phyloP scores from a whole-genome alignment of 23 tunicate genomes.

The Ciona savignyi region DNA sequence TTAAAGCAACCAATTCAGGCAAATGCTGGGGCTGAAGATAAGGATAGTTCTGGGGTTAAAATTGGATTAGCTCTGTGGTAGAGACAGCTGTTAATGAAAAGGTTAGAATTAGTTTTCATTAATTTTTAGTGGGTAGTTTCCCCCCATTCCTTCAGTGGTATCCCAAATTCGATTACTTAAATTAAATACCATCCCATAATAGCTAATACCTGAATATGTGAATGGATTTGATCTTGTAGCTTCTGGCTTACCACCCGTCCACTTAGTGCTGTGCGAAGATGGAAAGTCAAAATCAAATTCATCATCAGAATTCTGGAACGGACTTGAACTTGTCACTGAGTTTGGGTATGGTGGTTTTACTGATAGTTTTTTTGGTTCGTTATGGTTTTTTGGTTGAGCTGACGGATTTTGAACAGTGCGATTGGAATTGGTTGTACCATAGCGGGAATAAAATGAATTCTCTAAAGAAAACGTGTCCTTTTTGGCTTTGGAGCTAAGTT shows the following conservation, averaged over 20 bases:
- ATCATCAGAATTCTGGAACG: slow-evolving; percentile 9
- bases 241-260: not conserved
- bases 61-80: too few species aligned
- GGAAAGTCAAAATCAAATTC: slow-evolving; percentile 19
- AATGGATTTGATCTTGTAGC: not conserved
- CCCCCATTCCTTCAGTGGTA: too few species aligned
- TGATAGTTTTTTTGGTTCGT: not conserved
- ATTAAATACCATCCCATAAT: too few species aligned
- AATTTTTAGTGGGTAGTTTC: too few species aligned
- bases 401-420: not conserved
- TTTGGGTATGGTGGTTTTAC: not conserved
- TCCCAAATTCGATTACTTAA: too few species aligned
- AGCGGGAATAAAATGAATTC: slow-evolving; percentile 10
- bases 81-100: too few species aligned
- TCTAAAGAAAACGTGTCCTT: not conserved
- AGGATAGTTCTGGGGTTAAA: too few species aligned
- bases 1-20: too few species aligned
- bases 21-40: too few species aligned
- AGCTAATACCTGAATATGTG: not conserved
- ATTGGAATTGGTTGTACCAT: not conserved
- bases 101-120: too few species aligned
- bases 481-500: not conserved
- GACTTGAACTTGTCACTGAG: not conserved
- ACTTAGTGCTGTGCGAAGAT: not conserved
- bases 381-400: not conserved